A percentile compares a stretch with the other conserved stretches of the same genome.
These are phyloP conservation scores for Diuraphis noxia DNA, from an alignment of 1,140 invertebrate genomes.

Conservation along the genomic window DNA sequence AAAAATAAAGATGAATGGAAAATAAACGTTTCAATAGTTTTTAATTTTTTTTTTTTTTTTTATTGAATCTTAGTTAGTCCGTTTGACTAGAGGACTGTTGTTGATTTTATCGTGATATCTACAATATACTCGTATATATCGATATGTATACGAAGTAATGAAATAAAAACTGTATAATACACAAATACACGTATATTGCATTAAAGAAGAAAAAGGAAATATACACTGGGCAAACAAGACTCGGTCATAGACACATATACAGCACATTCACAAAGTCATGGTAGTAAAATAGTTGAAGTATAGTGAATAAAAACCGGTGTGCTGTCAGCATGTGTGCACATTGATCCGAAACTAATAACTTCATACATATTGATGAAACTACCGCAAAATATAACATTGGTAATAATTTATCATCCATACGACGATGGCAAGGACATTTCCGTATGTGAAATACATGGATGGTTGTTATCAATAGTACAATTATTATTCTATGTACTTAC, in stretches of 20 bases:
- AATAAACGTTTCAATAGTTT: neutral
- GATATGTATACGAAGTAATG: neutral
- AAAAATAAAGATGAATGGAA: neutral
- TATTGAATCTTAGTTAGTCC: no score
- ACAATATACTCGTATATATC: no score
- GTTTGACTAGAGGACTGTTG: neutral
- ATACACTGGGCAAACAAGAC: neutral
- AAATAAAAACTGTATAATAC: neutral
- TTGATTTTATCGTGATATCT: neutral
- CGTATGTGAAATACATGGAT: neutral
- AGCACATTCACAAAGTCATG: neutral
- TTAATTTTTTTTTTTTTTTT: neutral
- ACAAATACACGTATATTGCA: neutral
- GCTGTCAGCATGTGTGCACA: constrained; percentile 32
- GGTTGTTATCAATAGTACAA: neutral
- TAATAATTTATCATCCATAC: constrained; percentile 35
- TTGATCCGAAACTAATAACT: constrained; percentile 51
- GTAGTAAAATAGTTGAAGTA: neutral
- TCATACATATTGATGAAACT: constrained; percentile 50
- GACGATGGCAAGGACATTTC: constrained; percentile 28
- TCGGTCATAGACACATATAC: neutral
- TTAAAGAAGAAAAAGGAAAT: neutral
- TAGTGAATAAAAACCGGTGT: constrained; percentile 26
- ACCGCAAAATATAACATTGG: constrained; percentile 22
- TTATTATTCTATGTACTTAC: neutral